These are phyloP conservation scores for Acromyrmex charruanus DNA, from an alignment of 1,140 invertebrate genomes.

Conservation along the genomic window DNA sequence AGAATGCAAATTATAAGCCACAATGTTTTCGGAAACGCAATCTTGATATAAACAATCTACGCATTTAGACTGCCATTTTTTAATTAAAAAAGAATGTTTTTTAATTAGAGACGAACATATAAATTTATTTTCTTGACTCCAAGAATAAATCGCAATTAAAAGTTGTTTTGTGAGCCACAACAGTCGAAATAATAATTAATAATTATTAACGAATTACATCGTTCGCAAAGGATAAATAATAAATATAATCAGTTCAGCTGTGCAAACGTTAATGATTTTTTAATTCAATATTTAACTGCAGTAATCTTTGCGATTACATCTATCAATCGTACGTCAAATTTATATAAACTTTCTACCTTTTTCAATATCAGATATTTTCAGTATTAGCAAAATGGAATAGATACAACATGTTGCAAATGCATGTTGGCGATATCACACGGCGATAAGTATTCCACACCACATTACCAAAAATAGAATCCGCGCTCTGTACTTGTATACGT, in stretches of 20 bases:
- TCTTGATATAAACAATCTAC: background rate
- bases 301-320: background rate
- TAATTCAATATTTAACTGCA: background rate
- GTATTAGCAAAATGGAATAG: background rate
- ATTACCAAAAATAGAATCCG: conserved; percentile 9
- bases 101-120: too few relatives aligned
- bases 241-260: too few relatives aligned
- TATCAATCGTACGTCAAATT: background rate
- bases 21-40: background rate
- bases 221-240: too few relatives aligned
- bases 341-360: background rate
- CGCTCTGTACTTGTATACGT: background rate
- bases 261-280: background rate
- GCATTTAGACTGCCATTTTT: background rate
- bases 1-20: background rate
- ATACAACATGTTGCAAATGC: background rate
- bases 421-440: background rate
- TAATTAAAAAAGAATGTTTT: too few relatives aligned
- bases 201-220: too few relatives aligned
- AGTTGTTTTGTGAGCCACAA: too few relatives aligned
- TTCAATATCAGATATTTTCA: background rate
- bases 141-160: too few relatives aligned
- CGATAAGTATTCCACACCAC: conserved; percentile 30
- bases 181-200: too few relatives aligned
- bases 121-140: too few relatives aligned